These are phyloP conservation scores for Solenopsis invicta DNA, from an alignment of 1,140 invertebrate genomes.

Conservation along the genomic window DNA sequence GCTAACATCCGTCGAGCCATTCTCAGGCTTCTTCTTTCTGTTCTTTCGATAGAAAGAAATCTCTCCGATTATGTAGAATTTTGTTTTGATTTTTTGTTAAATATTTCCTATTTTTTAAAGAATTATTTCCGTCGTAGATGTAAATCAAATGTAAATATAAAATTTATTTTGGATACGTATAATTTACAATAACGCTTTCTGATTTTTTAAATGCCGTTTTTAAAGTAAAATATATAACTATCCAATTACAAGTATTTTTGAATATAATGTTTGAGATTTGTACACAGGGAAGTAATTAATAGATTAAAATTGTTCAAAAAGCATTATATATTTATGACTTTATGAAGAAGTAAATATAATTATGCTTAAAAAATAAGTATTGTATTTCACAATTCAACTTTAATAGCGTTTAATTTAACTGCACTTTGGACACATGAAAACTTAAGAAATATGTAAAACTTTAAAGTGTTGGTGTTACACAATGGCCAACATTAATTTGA, in stretches of 20 bases:
- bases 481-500: background rate
- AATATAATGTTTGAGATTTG: background rate
- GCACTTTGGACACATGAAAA: constrained; percentile 23
- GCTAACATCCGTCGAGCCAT: too few relatives aligned
- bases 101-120: background rate
- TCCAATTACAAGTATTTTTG: background rate
- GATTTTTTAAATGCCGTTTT: background rate
- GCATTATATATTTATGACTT: constrained; percentile 42
- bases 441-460: constrained; percentile 47
- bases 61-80: background rate
- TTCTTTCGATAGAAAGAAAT: too few relatives aligned
- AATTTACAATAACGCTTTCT: too few relatives aligned
- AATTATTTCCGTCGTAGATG: background rate
- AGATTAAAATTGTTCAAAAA: constrained; percentile 69
- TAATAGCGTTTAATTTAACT: constrained; percentile 29
- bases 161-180: constrained; percentile 30
- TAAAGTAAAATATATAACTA: constrained; percentile 6
- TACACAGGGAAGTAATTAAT: background rate
- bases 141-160: constrained; percentile 19
- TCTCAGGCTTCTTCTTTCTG: too few relatives aligned
- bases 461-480: constrained; percentile 33
- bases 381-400: constrained; percentile 10
- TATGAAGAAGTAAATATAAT: constrained; percentile 34
- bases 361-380: constrained; percentile 20
- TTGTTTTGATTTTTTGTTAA: background rate